Evolutionary conservation across 2,113 vertebrate species (phyloP), one percentile per base, ranked within the genome.

Genomic region (Entosphenus tridentatus): DNA sequence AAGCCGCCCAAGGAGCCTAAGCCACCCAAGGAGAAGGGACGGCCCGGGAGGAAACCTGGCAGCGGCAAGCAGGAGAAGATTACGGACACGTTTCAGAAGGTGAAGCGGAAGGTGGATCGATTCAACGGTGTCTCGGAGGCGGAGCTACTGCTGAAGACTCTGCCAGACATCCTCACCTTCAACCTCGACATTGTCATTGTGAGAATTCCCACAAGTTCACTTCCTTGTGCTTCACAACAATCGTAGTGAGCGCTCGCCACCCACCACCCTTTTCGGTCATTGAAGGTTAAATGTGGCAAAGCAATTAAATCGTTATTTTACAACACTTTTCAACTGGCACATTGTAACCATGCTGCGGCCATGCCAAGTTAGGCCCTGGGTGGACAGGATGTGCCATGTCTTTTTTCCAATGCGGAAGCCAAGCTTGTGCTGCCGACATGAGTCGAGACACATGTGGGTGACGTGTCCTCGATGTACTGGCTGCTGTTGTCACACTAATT

Each of bases 111-210:
- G 85, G 76, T 92, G 12, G 87, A 98, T 73, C 88, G 93, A 70
- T 98, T 98, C 73, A 98, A 97, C 70, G 93, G 92, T 8, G 86
- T 95, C 73, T 81, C 89, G 5, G 93, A 98, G 79, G 93, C 92
- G 12, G 93, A 98, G 68, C 86, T 98, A 73, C 78, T 98, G 79
- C 95, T 85, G 67, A 98, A 84, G 79, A 98, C 93, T 16, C 80
- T 98, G 13, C 92, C 92, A 5, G 93, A 98, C 75, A 88, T 98
- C 77, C 82, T 98, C 73, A 87, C 84, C 16, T 81, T 84, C 78
- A 93, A 95, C 78, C 79, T 98, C 78, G 92, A 98, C 75, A 96
- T 97, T 68, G 92, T 97, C 65, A 98, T 98, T 77, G 93, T 97
- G 81, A 87, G 89, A 39, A 39, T 39, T 7, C 39, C 77, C 55